Base-by-base conservation (phyloP, 2,888 invertebrate species). In the Ennomos fuscantarius region DNA sequence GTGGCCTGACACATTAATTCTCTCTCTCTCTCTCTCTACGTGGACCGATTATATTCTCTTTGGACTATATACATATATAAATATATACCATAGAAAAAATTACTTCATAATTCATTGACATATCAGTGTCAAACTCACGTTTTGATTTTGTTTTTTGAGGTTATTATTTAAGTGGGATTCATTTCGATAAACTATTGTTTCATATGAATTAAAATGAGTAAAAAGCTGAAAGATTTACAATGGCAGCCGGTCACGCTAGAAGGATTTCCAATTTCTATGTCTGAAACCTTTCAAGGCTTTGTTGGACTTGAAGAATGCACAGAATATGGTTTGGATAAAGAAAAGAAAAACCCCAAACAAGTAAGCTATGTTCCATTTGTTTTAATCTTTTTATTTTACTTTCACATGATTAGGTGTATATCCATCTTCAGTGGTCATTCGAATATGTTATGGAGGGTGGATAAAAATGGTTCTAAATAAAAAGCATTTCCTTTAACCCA, bases 271-370 rank as follows among this genome's bases (percentile, higher is more conserved):
- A 72, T 75, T 1, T 75, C 86, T 5, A 73, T 83, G 67, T 71
- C 84, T 0, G 84, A 86, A 13, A 86, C 86, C 57, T 90, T 95
- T 50, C 95, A 95, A 63, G 95, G 95, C 9, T 93, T 97, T 60
- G 93, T 96, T 35, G 97, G 96, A 0, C 93, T 97, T 41, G 97
- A 97, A 84, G 96, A 97, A 74, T 94, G 97, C 59, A 93, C 93
- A 3, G 94, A 95, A 65, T 97, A 97, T 76, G 93, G 93, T 61
- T 79, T 95, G 42, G 92, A 90, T 66, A 87, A 79, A 70, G 84
- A 83, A 39, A 74, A 46, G 47, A 94, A 65, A 76, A 80, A 63
- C 58, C 63, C 71, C 5, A 84, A 75, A 86, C 89, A 84, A 87
- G 92, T 84, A 80, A 66, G 66, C 60, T 40, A 31, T 15, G 1